Evolutionary conservation across 1,140 invertebrate genomes (phyloP).

Genomic region (Arion vulgaris): DNA sequence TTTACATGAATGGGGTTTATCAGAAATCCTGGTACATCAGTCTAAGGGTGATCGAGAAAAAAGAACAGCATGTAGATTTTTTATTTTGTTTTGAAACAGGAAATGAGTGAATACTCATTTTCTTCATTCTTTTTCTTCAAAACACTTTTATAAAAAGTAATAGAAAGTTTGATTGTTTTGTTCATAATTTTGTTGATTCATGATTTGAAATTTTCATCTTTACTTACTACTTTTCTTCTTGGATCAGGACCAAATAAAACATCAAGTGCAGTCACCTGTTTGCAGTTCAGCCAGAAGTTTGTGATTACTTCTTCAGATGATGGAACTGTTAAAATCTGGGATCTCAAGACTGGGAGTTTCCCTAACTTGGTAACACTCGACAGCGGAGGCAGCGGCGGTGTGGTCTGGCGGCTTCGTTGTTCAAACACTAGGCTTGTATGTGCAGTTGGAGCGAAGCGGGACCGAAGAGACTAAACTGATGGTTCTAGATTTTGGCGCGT

Average conservation of each 20-base stretch:
- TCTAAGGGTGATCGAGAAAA: too few species aligned
- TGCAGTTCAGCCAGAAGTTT: constrained; percentile 97
- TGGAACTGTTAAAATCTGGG: constrained; percentile 99
- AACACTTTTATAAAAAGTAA: too few species aligned
- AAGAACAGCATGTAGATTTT: too few species aligned
- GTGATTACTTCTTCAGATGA: constrained; percentile 99
- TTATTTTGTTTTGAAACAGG: too few species aligned
- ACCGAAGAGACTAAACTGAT: constrained; percentile 98
- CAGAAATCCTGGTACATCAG: too few species aligned
- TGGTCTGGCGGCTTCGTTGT: constrained; percentile 97
- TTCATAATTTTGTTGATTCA: too few species aligned
- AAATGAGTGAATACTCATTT: too few species aligned
- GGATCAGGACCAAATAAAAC: constrained; percentile 89
- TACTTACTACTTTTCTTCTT: neutral
- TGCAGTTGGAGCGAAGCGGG: constrained; percentile 99
- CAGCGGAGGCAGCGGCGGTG: constrained; percentile 97
- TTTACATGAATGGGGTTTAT: too few species aligned
- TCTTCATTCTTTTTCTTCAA: too few species aligned
- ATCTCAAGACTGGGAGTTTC: constrained; percentile 95
- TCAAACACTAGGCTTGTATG: constrained; percentile 97
- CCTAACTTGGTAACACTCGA: constrained; percentile 93
- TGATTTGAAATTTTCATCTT: too few species aligned
- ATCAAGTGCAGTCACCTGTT: constrained; percentile 95
- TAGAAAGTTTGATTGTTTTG: too few species aligned
- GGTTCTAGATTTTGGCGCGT: constrained; percentile 97